phyloP scores from a whole-genome alignment of 2,888 invertebrate species.

The Acleris laterana region DNA sequence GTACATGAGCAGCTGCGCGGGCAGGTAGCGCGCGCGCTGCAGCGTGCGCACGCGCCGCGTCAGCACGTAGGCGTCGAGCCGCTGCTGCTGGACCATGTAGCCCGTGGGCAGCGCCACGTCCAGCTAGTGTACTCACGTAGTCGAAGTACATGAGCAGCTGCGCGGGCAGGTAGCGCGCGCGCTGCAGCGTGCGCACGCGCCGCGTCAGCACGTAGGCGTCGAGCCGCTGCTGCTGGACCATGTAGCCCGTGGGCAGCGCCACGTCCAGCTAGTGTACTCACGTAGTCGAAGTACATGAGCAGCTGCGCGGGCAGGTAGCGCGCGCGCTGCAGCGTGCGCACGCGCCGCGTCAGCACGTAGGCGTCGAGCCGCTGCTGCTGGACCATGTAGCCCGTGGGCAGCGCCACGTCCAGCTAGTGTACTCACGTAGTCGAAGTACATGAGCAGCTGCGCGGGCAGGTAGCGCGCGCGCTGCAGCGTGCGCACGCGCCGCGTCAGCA shows the following conservation, averaged over 20 bases:
- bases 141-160: slow-evolving; percentile 97
- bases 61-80: slow-evolving; percentile 92
- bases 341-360: slow-evolving; percentile 91
- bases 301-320: slow-evolving; percentile 92
- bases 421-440: slow-evolving; percentile 97
- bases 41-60: slow-evolving; percentile 91
- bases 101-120: slow-evolving; percentile 95
- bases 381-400: slow-evolving; percentile 96
- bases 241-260: slow-evolving; percentile 95
- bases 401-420: slow-evolving; percentile 89
- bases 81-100: slow-evolving; percentile 95
- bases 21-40: slow-evolving; percentile 92
- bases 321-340: slow-evolving; percentile 93
- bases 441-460: slow-evolving; percentile 91
- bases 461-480: slow-evolving; percentile 94
- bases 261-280: slow-evolving; percentile 91
- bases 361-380: slow-evolving; percentile 95
- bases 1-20: slow-evolving; percentile 94
- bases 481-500: slow-evolving; percentile 89
- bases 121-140: slow-evolving; percentile 90
- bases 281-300: slow-evolving; percentile 96
- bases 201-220: slow-evolving; percentile 93
- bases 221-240: slow-evolving; percentile 94
- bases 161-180: slow-evolving; percentile 91
- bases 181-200: slow-evolving; percentile 90